Evolutionary conservation across 2,797 vertebrate species (phyloP), one percentile per base, ranked within the genome.

Genomic region (Lophius americanus): DNA sequence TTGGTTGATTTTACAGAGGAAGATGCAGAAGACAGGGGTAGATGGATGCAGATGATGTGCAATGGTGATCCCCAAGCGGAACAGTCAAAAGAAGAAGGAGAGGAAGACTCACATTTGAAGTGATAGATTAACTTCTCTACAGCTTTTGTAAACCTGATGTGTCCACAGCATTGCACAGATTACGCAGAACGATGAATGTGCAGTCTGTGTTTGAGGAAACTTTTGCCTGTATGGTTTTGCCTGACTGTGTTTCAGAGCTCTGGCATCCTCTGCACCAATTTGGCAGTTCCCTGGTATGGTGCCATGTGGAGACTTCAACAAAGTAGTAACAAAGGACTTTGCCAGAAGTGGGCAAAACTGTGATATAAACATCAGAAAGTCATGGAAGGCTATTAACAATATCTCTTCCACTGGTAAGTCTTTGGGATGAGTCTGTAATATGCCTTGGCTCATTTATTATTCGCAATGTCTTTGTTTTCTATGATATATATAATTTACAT

Each of bases 211-310:
- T 44, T 52, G 36, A 70, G 33, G 7, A 9, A 64, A 73, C n/a
- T 10, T 44, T 42, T 3, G 54, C 44, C 46, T 23, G 44, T 44
- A 43, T 37, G 9, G 4, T 55, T 74, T 54, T 61, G 36, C 43
- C 50, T 64, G 44, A 0, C 54, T 8, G 60, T 79, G 38, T 57
- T 83, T 64, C 91, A 99, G 98, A 74, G 97, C 97, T 80, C 88
- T 99, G 76, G 97, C 98, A 53, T 88, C 97, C 7, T 99, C 98
- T 0, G 98, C 98, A 42, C 98, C 97, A 1, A 96, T 98, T 85
- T 98, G 95, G 96, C 96, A 98, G 83, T 98, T 99, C 86, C 90
- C 94, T 35, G 90, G 91, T 69, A 86, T 98, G 92, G 95, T 95
- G 80, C 94, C 95, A 0, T 99, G 97, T 86, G 95, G 93, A 47